These are phyloP conservation scores for Phoxinus phoxinus DNA, from an alignment of 2,113 vertebrate genomes.

Conservation along the genomic window DNA sequence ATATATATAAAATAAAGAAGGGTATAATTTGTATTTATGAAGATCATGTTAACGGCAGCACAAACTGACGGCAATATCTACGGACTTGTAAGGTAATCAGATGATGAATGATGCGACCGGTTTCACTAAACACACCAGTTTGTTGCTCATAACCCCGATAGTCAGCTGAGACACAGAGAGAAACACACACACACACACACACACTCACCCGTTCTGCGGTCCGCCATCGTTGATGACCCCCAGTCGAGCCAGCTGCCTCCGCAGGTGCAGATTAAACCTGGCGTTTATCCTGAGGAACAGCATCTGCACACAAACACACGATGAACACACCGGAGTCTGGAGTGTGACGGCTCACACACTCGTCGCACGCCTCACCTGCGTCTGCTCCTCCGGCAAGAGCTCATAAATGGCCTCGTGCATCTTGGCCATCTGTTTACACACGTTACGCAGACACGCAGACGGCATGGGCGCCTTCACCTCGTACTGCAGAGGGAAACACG, in stretches of 20 bases:
- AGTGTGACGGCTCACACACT: background rate
- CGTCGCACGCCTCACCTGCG: constrained; percentile 77
- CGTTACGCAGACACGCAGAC: constrained; percentile 91
- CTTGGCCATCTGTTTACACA: constrained; percentile 97
- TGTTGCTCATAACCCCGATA: too few species aligned
- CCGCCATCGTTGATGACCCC: constrained; percentile 94
- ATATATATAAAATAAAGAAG: too few species aligned
- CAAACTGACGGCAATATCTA: too few species aligned
- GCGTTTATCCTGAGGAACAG: constrained; percentile 93
- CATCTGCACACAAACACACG: constrained; percentile 76
- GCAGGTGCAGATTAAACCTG: constrained; percentile 93
- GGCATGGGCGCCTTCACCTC: constrained; percentile 98
- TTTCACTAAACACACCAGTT: too few species aligned
- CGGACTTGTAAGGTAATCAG: too few species aligned
- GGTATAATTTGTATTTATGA: too few species aligned
- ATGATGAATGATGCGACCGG: too few species aligned
- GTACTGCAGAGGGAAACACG: constrained; percentile 77
- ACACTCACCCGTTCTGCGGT: constrained; percentile 89
- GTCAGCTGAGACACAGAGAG: background rate
- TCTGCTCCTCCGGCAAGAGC: constrained; percentile 93
- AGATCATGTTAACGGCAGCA: too few species aligned
- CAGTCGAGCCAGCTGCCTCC: constrained; percentile 91
- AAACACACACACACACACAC: background rate
- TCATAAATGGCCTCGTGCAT: constrained; percentile 98
- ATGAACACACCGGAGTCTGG: too few species aligned